Evolutionary conservation across 2,888 invertebrate genomes (phyloP).

Genomic region (Ditula angustiorana): DNA sequence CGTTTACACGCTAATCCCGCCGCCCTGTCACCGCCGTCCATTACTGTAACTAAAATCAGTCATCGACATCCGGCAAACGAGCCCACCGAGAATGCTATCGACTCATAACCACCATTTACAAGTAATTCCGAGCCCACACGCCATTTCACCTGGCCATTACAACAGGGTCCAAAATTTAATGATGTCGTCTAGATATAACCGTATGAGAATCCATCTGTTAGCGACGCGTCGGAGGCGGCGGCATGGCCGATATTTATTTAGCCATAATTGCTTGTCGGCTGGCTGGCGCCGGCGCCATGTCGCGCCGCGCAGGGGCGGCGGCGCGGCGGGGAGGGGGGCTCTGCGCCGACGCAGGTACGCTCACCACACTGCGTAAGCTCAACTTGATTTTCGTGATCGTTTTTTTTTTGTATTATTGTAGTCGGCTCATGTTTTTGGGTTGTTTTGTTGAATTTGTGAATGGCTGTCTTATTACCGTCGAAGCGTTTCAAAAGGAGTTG

Average conservation of each 20-base stretch:
- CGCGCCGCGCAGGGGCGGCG: constrained; percentile 63
- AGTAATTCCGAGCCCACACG: constrained; percentile 67
- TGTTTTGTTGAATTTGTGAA: constrained; percentile 82
- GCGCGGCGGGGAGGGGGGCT: constrained; percentile 42
- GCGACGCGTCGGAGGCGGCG: constrained; percentile 73
- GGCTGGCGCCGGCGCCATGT: constrained; percentile 83
- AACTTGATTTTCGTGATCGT: constrained; percentile 80
- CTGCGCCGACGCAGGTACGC: constrained; percentile 74
- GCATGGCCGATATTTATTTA: constrained; percentile 84
- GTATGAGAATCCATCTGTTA: constrained; percentile 74
- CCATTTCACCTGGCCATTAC: constrained; percentile 64
- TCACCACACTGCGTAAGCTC: constrained; percentile 73
- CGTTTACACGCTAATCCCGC: constrained; percentile 48
- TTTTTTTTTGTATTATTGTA: constrained; percentile 73
- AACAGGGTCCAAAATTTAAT: constrained; percentile 69
- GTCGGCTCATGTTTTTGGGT: constrained; percentile 78
- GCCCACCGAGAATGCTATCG: constrained; percentile 62
- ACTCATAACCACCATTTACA: constrained; percentile 64
- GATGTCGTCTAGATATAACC: constrained; percentile 75
- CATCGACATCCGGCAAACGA: constrained; percentile 66
- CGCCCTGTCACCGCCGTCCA: constrained; percentile 49
- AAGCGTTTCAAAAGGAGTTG: constrained; percentile 56
- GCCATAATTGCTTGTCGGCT: constrained; percentile 84
- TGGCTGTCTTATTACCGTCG: constrained; percentile 56
- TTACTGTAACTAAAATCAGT: constrained; percentile 60